A percentile compares a stretch with the other conserved stretches of the same genome.
Evolutionary conservation across 1,140 invertebrate species (phyloP).

Genomic region (Araneus ventricosus): DNA sequence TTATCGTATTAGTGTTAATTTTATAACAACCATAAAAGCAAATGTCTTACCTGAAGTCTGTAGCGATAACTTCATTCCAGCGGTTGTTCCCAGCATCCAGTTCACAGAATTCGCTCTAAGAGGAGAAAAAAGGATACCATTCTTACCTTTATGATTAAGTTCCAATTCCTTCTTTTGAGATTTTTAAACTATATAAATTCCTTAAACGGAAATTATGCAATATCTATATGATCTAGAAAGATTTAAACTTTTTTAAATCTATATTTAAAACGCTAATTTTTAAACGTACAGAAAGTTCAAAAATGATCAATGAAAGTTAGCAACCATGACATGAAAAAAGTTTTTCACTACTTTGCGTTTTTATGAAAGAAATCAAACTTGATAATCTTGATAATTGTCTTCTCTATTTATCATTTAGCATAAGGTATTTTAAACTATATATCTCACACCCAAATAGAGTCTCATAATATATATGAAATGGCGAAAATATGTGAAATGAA

Average conservation of each 20-base stretch:
- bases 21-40: background rate
- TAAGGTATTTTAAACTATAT: no score
- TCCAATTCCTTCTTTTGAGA: background rate
- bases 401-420: no score
- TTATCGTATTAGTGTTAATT: no score
- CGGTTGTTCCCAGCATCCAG: background rate
- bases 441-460: no score
- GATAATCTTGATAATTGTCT: no score
- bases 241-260: background rate
- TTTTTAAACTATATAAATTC: no score
- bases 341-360: no score
- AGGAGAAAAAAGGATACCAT: conserved; percentile 7
- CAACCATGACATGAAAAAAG: no score
- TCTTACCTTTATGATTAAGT: conserved; percentile 31
- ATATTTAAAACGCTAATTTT: background rate
- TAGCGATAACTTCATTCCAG: background rate
- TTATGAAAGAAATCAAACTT: no score
- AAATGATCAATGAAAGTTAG: background rate
- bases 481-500: no score
- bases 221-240: background rate
- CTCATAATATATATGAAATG: no score
- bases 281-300: background rate
- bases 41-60: background rate
- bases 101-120: conserved; percentile 15
- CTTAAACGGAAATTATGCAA: no score